Base-by-base conservation (phyloP, 2,888 invertebrate species). In the Stictocephala bisonia region DNA sequence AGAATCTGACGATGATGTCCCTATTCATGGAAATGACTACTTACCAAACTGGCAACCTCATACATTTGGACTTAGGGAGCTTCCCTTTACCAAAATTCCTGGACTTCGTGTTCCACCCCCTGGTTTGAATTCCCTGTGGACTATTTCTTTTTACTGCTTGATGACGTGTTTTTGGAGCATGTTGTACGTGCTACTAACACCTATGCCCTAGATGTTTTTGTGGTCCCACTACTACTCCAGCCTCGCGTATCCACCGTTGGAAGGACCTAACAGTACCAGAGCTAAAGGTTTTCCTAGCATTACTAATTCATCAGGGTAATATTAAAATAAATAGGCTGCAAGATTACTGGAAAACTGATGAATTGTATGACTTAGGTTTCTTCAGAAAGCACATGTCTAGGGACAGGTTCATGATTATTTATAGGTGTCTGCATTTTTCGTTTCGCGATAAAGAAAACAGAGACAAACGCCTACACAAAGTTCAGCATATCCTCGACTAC, bases 401-500 rank as follows among this genome's bases (percentile, higher is more conserved):
- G 24, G 64, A 64, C 26, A 35, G 40, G 41, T 64, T 64, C 26
- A 35, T 64, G 41, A 4, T 35, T 15, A 41, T 64, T 35, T 64
- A 41, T 24, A 31, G 35, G 24, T 64, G 64, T 64, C 15, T 40
- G 13, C 64, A 64, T 20, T 64, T 64, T 40, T 40, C 24, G 2
- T 53, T 24, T 64, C 20, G n/a, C 11, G 40, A 64, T 9, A 7
- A 24, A n/a, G 22, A 40, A 35, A 64, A 64, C 40, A 40, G 15
- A 18, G 22, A 24, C 26, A 24, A 35, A 2, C 24, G 22, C 24
- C 20, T 64, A 1, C 27, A 29, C 20, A 76, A 77, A 58, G 71
- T 75, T 31, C 15, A 50, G 60, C 83, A 80, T 18, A 31, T 77
- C 9, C 20, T 76, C 31, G 64, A 76, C n/a, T 74, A 73, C 71